Conservation (phyloP, 2,113 vertebrate species). For the Vicugna pacos region DNA sequence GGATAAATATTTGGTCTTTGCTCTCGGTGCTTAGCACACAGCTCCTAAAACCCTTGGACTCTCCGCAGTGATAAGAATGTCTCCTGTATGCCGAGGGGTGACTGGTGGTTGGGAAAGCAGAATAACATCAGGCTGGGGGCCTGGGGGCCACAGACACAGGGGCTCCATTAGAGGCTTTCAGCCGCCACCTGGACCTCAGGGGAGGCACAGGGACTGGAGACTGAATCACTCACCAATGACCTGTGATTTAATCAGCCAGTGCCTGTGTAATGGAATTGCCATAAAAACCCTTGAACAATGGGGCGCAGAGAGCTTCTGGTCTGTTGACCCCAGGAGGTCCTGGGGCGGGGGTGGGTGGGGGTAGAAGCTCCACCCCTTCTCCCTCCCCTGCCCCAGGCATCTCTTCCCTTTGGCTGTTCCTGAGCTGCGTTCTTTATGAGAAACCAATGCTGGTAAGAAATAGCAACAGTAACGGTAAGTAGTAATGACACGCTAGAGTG, state of each 20-base stretch:
- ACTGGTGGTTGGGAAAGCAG: not conserved
- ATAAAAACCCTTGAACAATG: not conserved
- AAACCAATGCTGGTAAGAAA: not conserved
- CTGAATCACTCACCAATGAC: not conserved
- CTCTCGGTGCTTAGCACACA: not conserved
- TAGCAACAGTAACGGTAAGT: no score
- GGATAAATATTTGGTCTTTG: no score
- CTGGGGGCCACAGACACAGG: not conserved
- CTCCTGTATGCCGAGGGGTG: not conserved
- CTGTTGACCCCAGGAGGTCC: accelerated
- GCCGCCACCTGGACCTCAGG: not conserved
- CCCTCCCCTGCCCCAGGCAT: accelerated
- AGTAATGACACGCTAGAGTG: no score
- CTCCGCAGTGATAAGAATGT: not conserved
- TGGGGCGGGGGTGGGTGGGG: accelerated
- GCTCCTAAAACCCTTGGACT: not conserved
- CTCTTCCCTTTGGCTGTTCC: not conserved
- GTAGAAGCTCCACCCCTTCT: accelerated
- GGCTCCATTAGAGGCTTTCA: not conserved
- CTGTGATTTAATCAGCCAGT: not conserved
- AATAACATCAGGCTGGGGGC: no score
- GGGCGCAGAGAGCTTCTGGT: not conserved
- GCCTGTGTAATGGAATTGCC: not conserved
- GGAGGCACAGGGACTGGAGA: not conserved
- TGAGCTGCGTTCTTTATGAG: not conserved